Percentiles rank a stretch among this genome's conserved stretches.
phyloP scores from a whole-genome alignment of 2,113 vertebrate genomes.

The Petroica traversi region DNA sequence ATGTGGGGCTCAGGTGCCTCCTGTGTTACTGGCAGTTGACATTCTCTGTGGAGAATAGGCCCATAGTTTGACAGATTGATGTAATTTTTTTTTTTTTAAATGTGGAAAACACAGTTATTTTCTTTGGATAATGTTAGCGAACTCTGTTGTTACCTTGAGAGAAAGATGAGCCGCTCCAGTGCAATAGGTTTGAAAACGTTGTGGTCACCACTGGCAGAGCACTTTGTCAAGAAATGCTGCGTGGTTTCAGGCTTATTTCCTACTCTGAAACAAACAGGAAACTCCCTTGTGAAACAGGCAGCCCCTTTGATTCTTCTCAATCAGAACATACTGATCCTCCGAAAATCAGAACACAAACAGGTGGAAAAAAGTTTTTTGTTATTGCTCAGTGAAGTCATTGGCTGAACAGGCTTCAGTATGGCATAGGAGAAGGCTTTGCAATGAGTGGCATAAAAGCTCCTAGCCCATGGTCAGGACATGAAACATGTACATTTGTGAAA shows the following conservation, averaged over 20 bases:
- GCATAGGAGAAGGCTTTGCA: neutral
- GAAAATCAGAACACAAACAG: neutral
- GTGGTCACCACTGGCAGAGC: neutral
- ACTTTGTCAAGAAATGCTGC: neutral
- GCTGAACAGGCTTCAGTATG: neutral
- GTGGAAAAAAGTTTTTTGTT: neutral
- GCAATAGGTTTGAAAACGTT: neutral
- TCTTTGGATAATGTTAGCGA: neutral
- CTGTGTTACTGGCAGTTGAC: neutral
- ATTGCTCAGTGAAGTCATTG: neutral
- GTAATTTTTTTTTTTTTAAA: neutral
- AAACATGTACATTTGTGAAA: neutral
- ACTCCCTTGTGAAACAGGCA: neutral
- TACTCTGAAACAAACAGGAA: slow-evolving; percentile 8
- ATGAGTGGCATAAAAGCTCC: fast-evolving
- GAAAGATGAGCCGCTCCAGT: neutral
- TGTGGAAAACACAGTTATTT: neutral
- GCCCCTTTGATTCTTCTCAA: neutral
- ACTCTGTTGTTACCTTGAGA: neutral
- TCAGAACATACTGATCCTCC: neutral
- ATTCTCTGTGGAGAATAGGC: neutral
- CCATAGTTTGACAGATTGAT: neutral
- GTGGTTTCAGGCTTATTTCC: neutral
- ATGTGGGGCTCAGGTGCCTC: neutral
- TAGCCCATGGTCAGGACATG: neutral